A percentile compares a stretch with the other conserved stretches of the same genome.
Evolutionary conservation across 1,140 invertebrate species (phyloP).

Genomic region (Zaprionus capensis): DNA sequence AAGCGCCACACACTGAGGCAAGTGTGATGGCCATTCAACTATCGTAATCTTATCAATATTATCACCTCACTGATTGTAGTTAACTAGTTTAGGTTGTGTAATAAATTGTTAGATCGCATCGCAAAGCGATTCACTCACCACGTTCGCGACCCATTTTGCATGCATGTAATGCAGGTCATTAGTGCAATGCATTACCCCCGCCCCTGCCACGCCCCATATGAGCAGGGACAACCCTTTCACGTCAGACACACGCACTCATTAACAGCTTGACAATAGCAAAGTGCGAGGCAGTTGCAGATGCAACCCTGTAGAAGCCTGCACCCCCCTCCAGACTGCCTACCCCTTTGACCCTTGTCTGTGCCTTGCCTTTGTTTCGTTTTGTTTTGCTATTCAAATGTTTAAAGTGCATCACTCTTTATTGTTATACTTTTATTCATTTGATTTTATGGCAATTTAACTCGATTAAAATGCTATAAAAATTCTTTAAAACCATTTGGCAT

Average conservation of each 20-base stretch:
- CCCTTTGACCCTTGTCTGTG: not conserved
- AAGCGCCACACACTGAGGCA: conserved; percentile 20
- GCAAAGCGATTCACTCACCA: not conserved
- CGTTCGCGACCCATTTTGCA: conserved; percentile 11
- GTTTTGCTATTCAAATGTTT: conserved; percentile 33
- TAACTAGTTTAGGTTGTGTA: not conserved
- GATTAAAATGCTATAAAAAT: conserved; percentile 76
- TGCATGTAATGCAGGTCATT: conserved; percentile 72
- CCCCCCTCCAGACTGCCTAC: not conserved
- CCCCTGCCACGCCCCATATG: not conserved
- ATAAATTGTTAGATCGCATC: not conserved
- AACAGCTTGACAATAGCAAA: conserved; percentile 48
- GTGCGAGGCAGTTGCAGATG: conserved; percentile 21
- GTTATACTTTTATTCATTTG: conserved; percentile 47
- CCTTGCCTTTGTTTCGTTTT: conserved; percentile 12
- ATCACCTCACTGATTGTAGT: not conserved
- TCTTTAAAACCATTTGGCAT: conserved; percentile 42
- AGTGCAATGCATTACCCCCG: conserved; percentile 36
- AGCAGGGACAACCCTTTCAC: conserved; percentile 31
- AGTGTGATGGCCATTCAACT: conserved; percentile 21
- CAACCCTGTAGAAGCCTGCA: not conserved
- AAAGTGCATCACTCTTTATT: conserved; percentile 57
- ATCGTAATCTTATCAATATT: not conserved
- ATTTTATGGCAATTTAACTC: conserved; percentile 73
- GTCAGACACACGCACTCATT: conserved; percentile 56